A percentile compares a stretch with the other conserved stretches of the same genome.
phyloP scores from a whole-genome alignment of 2,113 vertebrate species.

The Stictonetta naevosa region DNA sequence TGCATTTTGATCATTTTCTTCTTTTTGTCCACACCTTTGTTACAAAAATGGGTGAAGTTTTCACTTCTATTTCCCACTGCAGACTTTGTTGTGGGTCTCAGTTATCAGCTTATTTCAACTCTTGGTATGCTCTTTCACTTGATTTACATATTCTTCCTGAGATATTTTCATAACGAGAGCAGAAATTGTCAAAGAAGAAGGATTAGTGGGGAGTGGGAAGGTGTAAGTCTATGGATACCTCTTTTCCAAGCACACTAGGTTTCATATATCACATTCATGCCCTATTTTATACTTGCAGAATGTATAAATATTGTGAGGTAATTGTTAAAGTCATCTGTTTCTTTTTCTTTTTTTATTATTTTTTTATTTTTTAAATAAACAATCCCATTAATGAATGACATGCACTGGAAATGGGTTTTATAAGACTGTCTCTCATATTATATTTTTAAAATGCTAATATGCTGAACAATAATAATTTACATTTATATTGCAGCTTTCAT shows the following conservation, averaged over 20 bases:
- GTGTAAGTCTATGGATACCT: neutral
- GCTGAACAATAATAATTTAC: slow-evolving; percentile 13
- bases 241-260: neutral
- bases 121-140: neutral
- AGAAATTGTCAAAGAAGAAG: neutral
- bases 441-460: slow-evolving; percentile 9
- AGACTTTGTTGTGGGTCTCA: neutral
- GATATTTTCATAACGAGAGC: neutral
- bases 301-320: neutral
- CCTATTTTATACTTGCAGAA: neutral
- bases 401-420: neutral
- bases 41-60: neutral
- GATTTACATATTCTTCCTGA: neutral
- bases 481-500: slow-evolving; percentile 35
- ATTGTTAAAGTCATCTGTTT: neutral
- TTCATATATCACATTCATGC: neutral
- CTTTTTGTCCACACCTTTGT: neutral
- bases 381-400: neutral
- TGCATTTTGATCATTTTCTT: neutral
- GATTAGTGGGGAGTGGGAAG: neutral
- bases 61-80: neutral
- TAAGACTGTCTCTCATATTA: neutral
- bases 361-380: neutral
- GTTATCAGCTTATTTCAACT: neutral
- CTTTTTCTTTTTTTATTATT: no score